Conservation (phyloP, 2,888 invertebrate genomes). For the Drosophila austrosaltans region DNA sequence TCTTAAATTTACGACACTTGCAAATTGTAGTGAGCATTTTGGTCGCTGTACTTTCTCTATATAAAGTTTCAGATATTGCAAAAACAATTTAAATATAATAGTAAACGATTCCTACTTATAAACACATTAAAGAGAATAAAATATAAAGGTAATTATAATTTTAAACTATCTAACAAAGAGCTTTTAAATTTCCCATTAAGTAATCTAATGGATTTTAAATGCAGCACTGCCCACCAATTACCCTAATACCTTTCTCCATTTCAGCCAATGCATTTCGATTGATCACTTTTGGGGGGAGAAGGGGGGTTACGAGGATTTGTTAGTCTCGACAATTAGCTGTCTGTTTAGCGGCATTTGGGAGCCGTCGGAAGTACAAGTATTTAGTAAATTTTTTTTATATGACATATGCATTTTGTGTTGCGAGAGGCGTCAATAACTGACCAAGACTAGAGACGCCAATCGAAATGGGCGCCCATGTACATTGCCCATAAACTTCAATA, state of each 20-base stretch:
- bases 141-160: not conserved
- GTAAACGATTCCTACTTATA: not conserved
- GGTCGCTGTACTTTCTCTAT: too few relatives aligned
- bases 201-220: not conserved
- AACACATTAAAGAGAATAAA: not conserved
- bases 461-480: slow-evolving; percentile 50
- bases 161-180: not conserved
- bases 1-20: too few relatives aligned
- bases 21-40: too few relatives aligned
- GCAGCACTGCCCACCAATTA: not conserved
- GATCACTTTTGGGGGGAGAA: not conserved
- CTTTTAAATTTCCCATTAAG: not conserved
- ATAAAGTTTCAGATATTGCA: too few relatives aligned
- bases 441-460: slow-evolving; percentile 62
- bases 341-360: slow-evolving; percentile 43
- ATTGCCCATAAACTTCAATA: slow-evolving; percentile 31
- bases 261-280: slow-evolving; percentile 6
- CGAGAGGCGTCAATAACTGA: slow-evolving; percentile 61
- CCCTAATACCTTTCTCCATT: not conserved
- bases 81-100: not conserved
- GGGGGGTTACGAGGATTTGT: slow-evolving; percentile 16
- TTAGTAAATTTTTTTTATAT: slow-evolving; percentile 5
- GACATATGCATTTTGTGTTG: slow-evolving; percentile 49
- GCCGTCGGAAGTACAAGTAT: slow-evolving; percentile 60
- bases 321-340: slow-evolving; percentile 43